These are phyloP conservation scores for Aleiodes testaceus DNA, from an alignment of 2,888 invertebrate genomes.

Conservation along the genomic window DNA sequence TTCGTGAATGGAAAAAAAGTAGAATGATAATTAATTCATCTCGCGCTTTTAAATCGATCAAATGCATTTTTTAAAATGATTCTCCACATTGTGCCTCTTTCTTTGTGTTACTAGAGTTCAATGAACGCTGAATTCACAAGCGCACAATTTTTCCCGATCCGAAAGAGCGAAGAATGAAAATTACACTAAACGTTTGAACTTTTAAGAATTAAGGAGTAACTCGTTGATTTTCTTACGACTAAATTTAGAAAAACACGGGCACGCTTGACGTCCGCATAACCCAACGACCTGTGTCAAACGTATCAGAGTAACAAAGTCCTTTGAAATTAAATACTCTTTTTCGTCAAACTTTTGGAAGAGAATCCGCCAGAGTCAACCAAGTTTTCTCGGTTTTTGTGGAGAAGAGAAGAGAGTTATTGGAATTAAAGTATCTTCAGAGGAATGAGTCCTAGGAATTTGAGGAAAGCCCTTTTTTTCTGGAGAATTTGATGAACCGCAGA, in stretches of 20 bases:
- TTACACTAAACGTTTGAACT: neutral
- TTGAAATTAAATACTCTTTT: neutral
- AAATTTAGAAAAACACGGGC: constrained; percentile 63
- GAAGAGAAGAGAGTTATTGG: too few relatives aligned
- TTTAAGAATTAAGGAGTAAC: neutral
- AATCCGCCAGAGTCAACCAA: too few relatives aligned
- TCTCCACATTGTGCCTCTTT: constrained; percentile 27
- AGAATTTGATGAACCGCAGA: too few relatives aligned
- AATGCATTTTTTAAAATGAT: constrained; percentile 55
- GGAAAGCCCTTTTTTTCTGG: too few relatives aligned
- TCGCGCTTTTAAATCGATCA: too few relatives aligned
- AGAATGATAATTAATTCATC: neutral
- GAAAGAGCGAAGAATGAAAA: constrained; percentile 26
- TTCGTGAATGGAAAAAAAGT: neutral
- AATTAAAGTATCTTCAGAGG: too few relatives aligned
- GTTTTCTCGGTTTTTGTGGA: too few relatives aligned
- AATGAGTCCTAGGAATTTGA: too few relatives aligned
- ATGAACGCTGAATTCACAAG: too few relatives aligned
- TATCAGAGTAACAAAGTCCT: neutral
- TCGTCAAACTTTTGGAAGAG: neutral
- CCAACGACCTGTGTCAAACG: neutral
- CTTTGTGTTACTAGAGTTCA: too few relatives aligned
- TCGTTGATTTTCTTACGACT: constrained; percentile 49
- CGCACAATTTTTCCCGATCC: neutral
- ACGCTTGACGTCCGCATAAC: constrained; percentile 58